Percentiles rank a stretch among this genome's conserved stretches.
These are phyloP conservation scores for Lepidurus couesii DNA, from an alignment of 1,140 invertebrate species.

Conservation along the genomic window DNA sequence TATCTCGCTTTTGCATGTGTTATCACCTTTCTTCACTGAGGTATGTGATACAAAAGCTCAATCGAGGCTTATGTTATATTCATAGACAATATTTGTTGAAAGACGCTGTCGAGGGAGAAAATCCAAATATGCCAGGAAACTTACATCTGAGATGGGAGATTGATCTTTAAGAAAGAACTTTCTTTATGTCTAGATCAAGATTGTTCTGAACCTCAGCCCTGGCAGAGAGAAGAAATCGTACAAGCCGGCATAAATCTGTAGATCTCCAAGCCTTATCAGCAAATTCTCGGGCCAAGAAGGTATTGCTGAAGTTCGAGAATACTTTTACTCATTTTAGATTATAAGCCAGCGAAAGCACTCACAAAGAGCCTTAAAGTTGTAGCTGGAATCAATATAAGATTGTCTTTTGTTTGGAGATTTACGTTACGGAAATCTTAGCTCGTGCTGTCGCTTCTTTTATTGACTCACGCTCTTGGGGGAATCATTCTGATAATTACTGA, in stretches of 20 bases:
- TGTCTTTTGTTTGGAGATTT: too few relatives aligned
- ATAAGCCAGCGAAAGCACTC: not conserved
- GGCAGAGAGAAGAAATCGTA: not conserved
- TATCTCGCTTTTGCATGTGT: not conserved
- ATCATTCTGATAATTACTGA: too few relatives aligned
- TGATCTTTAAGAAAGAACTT: not conserved
- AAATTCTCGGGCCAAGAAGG: not conserved
- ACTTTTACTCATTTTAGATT: not conserved
- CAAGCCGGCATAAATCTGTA: not conserved
- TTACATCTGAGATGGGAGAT: not conserved
- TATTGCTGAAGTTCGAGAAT: not conserved
- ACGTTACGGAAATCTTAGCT: too few relatives aligned
- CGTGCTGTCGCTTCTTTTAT: too few relatives aligned
- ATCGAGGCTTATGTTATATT: not conserved
- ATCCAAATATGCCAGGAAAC: not conserved
- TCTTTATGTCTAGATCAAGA: not conserved
- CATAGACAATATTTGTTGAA: conserved; percentile 7
- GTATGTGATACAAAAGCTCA: not conserved
- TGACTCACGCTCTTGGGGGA: too few relatives aligned
- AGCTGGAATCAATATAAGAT: not conserved
- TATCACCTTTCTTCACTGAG: not conserved
- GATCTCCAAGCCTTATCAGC: not conserved
- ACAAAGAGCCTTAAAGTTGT: not conserved
- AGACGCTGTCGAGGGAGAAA: conserved; percentile 1
- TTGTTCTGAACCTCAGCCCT: not conserved